Percentiles rank a stretch among this genome's conserved stretches.
Conservation (phyloP, 2,888 invertebrate species). For the Seira sanloemensis region DNA sequence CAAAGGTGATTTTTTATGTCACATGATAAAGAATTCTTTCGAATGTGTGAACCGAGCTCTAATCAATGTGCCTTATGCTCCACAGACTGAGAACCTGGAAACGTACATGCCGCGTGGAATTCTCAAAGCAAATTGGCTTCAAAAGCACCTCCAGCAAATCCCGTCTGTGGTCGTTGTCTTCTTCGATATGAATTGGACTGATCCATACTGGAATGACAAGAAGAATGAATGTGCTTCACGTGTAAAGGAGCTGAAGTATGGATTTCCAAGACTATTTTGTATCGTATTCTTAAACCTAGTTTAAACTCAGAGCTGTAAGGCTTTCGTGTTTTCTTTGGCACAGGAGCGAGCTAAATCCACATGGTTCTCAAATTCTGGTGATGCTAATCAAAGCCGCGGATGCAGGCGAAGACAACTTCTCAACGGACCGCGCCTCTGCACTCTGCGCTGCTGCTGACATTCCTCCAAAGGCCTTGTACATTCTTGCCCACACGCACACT, state of each 20-base stretch:
- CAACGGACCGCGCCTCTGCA: slow-evolving; percentile 92
- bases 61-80: too few species aligned
- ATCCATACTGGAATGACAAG: slow-evolving; percentile 94
- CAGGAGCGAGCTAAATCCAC: slow-evolving; percentile 60
- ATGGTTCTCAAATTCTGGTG: slow-evolving; percentile 80
- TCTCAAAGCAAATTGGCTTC: slow-evolving; percentile 95
- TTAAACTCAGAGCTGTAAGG: neutral
- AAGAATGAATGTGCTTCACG: slow-evolving; percentile 94
- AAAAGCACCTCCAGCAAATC: slow-evolving; percentile 91
- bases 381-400: slow-evolving; percentile 89
- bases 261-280: neutral
- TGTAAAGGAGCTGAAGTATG: slow-evolving; percentile 82
- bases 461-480: slow-evolving; percentile 93
- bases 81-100: slow-evolving; percentile 78
- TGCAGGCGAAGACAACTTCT: slow-evolving; percentile 87
- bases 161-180: slow-evolving; percentile 96
- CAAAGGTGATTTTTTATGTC: slow-evolving; percentile 77
- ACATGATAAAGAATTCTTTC: too few species aligned
- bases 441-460: slow-evolving; percentile 94
- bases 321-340: slow-evolving; percentile 38
- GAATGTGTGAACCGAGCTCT: too few species aligned
- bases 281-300: neutral
- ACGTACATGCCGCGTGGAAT: slow-evolving; percentile 97
- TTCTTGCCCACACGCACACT: slow-evolving; percentile 86
- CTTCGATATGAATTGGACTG: slow-evolving; percentile 98